Evolutionary conservation across 2,113 vertebrate genomes (phyloP).

Genomic region (Eurypyga helias): DNA sequence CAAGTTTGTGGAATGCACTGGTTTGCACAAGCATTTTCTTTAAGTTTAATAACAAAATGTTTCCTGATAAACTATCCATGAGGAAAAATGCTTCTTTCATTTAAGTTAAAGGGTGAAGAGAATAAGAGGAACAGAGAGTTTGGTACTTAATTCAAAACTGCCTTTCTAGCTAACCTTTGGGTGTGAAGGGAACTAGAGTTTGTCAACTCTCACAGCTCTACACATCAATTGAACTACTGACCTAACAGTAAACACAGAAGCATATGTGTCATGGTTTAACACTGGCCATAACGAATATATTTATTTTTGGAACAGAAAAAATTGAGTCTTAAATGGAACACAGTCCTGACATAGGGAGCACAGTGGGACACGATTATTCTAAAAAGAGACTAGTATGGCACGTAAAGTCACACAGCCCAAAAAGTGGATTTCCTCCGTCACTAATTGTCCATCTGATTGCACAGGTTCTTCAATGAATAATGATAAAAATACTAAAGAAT

Average conservation of each 20-base stretch:
- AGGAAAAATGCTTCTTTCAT: not conserved
- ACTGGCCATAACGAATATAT: no score
- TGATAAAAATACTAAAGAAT: not conserved
- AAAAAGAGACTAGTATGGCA: not conserved
- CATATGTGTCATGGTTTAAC: no score
- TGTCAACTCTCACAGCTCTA: not conserved
- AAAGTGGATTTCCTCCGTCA: not conserved
- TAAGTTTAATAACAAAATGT: not conserved
- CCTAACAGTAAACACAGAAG: no score
- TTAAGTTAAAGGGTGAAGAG: not conserved
- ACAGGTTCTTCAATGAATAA: not conserved
- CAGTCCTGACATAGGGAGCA: not conserved
- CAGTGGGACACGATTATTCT: not conserved
- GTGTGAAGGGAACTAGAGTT: not conserved
- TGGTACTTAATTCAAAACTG: not conserved
- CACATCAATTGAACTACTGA: not conserved
- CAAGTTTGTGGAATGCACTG: rapidly evolving
- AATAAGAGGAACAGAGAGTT: not conserved
- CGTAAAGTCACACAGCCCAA: not conserved
- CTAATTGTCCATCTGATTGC: not conserved
- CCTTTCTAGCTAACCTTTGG: not conserved
- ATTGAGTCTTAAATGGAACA: not conserved
- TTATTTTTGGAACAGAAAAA: not conserved
- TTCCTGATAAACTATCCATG: not conserved
- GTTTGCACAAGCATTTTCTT: not conserved